Percentiles rank a stretch among this genome's conserved stretches.
Evolutionary conservation across 2,888 invertebrate species (phyloP).

Genomic region (Epinotia nisella): DNA sequence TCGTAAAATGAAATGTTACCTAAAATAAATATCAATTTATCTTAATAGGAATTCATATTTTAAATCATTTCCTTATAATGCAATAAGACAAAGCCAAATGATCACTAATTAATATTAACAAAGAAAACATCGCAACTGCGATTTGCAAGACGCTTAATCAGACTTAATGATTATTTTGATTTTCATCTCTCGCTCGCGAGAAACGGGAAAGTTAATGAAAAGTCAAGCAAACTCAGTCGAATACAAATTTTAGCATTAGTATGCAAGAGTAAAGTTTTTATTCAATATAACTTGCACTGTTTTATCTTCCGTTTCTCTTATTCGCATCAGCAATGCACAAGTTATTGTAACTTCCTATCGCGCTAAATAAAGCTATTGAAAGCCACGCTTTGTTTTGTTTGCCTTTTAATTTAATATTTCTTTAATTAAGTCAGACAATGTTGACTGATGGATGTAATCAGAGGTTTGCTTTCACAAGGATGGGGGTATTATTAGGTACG

Average conservation of each 20-base stretch:
- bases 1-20: constrained; percentile 39
- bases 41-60: constrained; percentile 35
- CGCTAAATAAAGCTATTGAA: constrained; percentile 56
- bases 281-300: constrained; percentile 81
- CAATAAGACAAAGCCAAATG: constrained; percentile 54
- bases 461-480: constrained; percentile 28
- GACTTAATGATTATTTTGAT: constrained; percentile 81
- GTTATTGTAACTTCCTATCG: constrained; percentile 65
- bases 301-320: constrained; percentile 77
- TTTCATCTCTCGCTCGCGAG: constrained; percentile 73
- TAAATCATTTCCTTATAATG: constrained; percentile 38
- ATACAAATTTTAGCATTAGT: constrained; percentile 82
- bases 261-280: constrained; percentile 83
- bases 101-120: constrained; percentile 60
- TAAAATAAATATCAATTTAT: constrained; percentile 39
- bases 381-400: constrained; percentile 52
- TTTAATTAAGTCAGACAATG: constrained; percentile 32
- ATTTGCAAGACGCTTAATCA: constrained; percentile 72
- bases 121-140: constrained; percentile 63
- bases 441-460: constrained; percentile 36
- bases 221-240: constrained; percentile 81
- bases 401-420: constrained; percentile 55
- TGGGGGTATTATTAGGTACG: constrained; percentile 12
- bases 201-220: constrained; percentile 80
- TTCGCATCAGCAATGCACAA: constrained; percentile 70